A percentile compares a stretch with the other conserved stretches of the same genome.
Conservation (phyloP, 2,888 invertebrate species). For the Agriotes lineatus region DNA sequence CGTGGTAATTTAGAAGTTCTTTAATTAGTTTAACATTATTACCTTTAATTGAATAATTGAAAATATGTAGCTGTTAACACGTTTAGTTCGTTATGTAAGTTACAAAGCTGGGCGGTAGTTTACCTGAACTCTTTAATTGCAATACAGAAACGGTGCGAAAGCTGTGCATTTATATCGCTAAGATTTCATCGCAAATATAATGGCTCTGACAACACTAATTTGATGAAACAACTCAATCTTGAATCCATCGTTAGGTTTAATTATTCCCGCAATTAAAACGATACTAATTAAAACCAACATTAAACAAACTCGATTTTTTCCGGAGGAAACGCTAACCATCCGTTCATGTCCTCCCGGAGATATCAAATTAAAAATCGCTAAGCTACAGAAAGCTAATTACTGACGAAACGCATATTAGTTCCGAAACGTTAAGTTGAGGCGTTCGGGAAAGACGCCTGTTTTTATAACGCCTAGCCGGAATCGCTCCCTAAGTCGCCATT, state of each 20-base stretch:
- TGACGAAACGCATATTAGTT: conserved; percentile 61
- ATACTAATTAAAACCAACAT: conserved; percentile 41
- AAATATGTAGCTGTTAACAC: too few relatives aligned
- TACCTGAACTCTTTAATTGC: too few relatives aligned
- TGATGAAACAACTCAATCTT: conserved; percentile 36
- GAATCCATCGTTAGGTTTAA: conserved; percentile 39
- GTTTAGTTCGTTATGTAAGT: too few relatives aligned
- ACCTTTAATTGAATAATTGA: too few relatives aligned
- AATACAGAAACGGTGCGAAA: conserved; percentile 15
- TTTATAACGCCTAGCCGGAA: conserved; percentile 59
- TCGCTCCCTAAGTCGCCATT: conserved; percentile 58
- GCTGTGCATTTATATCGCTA: background rate
- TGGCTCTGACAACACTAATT: conserved; percentile 34
- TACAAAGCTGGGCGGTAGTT: too few relatives aligned
- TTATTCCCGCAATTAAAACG: conserved; percentile 36
- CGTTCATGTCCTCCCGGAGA: conserved; percentile 42
- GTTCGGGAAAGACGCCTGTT: conserved; percentile 51
- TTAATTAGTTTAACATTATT: too few relatives aligned
- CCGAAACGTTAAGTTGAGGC: conserved; percentile 61
- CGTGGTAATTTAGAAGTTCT: too few relatives aligned
- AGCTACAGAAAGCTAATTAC: conserved; percentile 57
- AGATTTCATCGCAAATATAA: conserved; percentile 11
- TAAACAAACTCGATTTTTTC: conserved; percentile 36
- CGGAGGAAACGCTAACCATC: conserved; percentile 27
- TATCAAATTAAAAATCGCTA: conserved; percentile 47